Conservation (phyloP, 2,797 vertebrate genomes). For the Lagothrix lagotricha region DNA sequence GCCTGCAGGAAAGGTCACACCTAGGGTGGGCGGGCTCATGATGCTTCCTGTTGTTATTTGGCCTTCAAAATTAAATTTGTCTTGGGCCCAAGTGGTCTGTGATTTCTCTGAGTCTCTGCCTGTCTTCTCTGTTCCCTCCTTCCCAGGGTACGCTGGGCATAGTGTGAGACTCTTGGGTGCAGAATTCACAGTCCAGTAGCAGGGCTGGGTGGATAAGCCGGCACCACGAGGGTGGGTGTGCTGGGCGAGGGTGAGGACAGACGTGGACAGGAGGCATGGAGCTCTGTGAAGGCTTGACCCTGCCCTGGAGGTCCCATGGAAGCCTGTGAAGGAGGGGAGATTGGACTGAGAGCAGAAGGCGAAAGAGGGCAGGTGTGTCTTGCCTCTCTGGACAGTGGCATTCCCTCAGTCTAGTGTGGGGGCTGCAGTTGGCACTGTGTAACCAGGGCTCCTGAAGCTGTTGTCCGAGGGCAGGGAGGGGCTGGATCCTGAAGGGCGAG, state of each 20-base stretch:
- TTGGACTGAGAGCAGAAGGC: not conserved
- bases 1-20: not conserved
- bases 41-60: not conserved
- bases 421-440: not conserved
- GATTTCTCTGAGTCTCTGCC: not conserved
- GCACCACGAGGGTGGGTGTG: accelerated
- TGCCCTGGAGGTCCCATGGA: not conserved
- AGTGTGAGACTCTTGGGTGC: not conserved
- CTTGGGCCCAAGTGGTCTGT: not conserved
- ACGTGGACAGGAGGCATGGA: not conserved
- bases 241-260: not conserved
- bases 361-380: not conserved
- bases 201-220: not conserved
- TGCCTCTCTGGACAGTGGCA: not conserved
- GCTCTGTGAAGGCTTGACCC: not conserved
- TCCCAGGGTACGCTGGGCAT: not conserved
- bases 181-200: not conserved
- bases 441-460: not conserved
- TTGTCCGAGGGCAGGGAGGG: not conserved
- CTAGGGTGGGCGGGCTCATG: not conserved
- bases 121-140: conserved; percentile 19
- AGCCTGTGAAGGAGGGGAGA: not conserved
- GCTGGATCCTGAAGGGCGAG: not conserved
- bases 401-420: not conserved
- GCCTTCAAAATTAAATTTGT: conserved; percentile 34